Evolutionary conservation across 2,888 invertebrate genomes (phyloP).

Genomic region (Punctoribates punctum): DNA sequence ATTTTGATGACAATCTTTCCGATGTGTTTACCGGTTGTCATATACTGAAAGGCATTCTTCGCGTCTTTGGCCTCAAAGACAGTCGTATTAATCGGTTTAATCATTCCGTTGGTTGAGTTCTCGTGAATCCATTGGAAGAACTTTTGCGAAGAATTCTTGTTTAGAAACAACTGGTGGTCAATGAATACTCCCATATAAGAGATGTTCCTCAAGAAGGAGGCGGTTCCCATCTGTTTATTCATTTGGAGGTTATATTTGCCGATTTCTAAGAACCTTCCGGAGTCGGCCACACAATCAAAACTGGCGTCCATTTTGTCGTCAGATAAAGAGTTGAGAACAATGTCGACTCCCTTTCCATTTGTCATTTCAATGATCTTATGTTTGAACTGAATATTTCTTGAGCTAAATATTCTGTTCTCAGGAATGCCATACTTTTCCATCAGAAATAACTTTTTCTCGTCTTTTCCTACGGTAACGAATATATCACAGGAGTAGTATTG

Average conservation of each 20-base stretch:
- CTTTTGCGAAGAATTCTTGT: constrained; percentile 61
- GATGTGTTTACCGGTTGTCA: constrained; percentile 21
- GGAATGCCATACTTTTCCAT: constrained; percentile 79
- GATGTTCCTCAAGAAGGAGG: constrained; percentile 87
- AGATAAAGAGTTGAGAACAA: constrained; percentile 93
- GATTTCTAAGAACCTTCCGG: constrained; percentile 94
- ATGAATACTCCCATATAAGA: constrained; percentile 94
- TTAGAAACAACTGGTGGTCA: constrained; percentile 74
- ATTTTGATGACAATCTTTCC: constrained; percentile 5
- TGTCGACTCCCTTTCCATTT: constrained; percentile 79
- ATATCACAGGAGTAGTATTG: constrained; percentile 81
- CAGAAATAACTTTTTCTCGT: constrained; percentile 80
- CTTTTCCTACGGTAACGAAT: constrained; percentile 76
- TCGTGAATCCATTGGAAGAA: constrained; percentile 80
- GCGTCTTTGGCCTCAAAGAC: neutral
- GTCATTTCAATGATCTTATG: constrained; percentile 78
- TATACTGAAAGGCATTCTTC: constrained; percentile 81
- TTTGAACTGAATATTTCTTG: constrained; percentile 86
- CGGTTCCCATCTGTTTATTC: constrained; percentile 78
- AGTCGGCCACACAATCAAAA: constrained; percentile 77
- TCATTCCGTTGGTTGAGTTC: constrained; percentile 59
- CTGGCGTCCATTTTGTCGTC: constrained; percentile 86
- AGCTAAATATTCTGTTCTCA: constrained; percentile 79
- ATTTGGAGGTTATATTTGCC: constrained; percentile 94
- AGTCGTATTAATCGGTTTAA: neutral